A percentile compares a stretch with the other conserved stretches of the same genome.
phyloP scores from a whole-genome alignment of 2,888 invertebrate species.

The Tetranychus piercei region DNA sequence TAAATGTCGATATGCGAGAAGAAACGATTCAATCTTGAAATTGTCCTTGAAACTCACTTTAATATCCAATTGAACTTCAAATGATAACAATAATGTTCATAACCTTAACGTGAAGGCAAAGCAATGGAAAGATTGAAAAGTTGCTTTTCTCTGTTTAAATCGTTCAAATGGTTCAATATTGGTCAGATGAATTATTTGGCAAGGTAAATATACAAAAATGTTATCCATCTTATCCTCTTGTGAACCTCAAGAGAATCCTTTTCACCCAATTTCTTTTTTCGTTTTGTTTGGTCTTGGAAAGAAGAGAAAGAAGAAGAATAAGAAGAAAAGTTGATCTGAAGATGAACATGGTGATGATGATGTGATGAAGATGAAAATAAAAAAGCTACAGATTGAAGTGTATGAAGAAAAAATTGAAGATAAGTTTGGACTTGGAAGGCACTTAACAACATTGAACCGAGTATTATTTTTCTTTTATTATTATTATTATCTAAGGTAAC shows the following conservation, averaged over 20 bases:
- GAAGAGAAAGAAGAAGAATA: no score
- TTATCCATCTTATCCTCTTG: conserved; percentile 1
- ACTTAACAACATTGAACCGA: background rate
- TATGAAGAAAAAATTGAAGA: background rate
- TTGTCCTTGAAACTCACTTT: no score
- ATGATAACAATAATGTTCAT: no score
- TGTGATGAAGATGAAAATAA: no score
- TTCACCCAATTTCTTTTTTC: background rate
- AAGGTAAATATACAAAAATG: background rate
- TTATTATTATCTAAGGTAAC: no score
- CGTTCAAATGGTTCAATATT: background rate
- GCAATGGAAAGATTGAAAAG: background rate
- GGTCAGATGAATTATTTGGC: background rate
- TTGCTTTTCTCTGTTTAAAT: background rate
- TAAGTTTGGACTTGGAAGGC: background rate
- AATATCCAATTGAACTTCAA: no score
- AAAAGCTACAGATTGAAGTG: no score
- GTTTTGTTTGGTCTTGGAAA: background rate
- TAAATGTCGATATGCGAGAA: no score
- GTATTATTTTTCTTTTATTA: background rate
- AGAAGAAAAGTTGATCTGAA: background rate
- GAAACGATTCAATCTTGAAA: no score
- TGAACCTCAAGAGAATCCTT: background rate
- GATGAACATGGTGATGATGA: background rate
- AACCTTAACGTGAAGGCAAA: background rate